Evolutionary conservation across 2,888 invertebrate species (phyloP).

Genomic region (Rhamphomyia laevipes): DNA sequence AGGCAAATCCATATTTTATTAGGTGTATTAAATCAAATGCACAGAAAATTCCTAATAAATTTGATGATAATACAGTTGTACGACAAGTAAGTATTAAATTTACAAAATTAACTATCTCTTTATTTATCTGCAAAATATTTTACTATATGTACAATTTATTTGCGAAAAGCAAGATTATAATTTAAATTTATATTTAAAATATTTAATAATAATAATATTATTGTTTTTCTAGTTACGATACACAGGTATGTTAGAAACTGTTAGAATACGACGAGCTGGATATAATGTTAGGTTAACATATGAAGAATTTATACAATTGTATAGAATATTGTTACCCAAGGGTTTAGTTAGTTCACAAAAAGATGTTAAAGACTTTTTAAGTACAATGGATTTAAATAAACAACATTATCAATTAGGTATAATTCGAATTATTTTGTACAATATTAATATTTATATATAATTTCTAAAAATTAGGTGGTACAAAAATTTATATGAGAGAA

Average conservation of each 20-base stretch:
- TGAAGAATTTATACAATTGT: constrained; percentile 87
- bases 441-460: not conserved
- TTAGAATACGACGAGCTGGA: constrained; percentile 86
- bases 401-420: constrained; percentile 81
- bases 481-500: constrained; percentile 88
- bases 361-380: constrained; percentile 75
- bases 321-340: constrained; percentile 80
- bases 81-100: constrained; percentile 42
- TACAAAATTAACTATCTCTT: no score
- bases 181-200: not conserved
- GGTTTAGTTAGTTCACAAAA: constrained; percentile 74
- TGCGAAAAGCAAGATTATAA: no score
- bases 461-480: constrained; percentile 46
- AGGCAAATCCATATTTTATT: constrained; percentile 46
- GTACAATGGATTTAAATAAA: constrained; percentile 70
- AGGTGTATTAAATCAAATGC: constrained; percentile 93
- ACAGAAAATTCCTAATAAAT: constrained; percentile 83
- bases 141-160: no score
- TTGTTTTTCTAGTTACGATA: constrained; percentile 58
- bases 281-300: constrained; percentile 89
- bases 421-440: constrained; percentile 13
- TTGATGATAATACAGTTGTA: constrained; percentile 88
- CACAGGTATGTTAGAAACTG: constrained; percentile 95
- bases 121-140: no score
- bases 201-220: not conserved